These are phyloP conservation scores for Blennius ocellaris DNA, from an alignment of 2,113 vertebrate genomes.

Conservation along the genomic window DNA sequence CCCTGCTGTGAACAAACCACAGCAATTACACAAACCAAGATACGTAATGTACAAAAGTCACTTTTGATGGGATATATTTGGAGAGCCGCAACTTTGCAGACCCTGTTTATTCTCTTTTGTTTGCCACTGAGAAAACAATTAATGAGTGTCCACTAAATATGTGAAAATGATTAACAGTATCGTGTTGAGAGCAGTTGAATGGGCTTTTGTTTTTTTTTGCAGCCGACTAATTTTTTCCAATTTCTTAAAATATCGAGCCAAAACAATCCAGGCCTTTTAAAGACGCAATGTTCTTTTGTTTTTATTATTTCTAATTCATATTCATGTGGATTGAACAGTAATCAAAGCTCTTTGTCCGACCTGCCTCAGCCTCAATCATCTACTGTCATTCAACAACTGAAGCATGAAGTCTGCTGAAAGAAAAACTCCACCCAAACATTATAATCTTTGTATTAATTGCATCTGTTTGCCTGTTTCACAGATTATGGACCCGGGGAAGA, in stretches of 20 bases:
- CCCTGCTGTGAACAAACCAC: constrained; percentile 69
- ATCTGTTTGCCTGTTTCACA: neutral
- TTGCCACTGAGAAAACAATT: constrained; percentile 28
- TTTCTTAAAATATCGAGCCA: neutral
- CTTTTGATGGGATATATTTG: constrained; percentile 47
- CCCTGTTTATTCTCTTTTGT: constrained; percentile 15
- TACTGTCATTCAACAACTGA: constrained; percentile 10
- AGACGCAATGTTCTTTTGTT: neutral
- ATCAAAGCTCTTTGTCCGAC: constrained; percentile 35
- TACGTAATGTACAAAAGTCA: constrained; percentile 52
- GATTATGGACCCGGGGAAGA: neutral
- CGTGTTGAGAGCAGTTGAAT: neutral
- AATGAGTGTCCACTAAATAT: constrained; percentile 12
- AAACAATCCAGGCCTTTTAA: constrained; percentile 1
- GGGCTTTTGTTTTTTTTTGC: neutral
- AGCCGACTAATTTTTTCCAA: neutral
- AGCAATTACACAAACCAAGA: constrained; percentile 66
- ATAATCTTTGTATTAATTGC: constrained; percentile 2
- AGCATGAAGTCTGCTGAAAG: constrained; percentile 7
- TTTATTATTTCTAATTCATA: constrained; percentile 49
- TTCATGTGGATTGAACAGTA: constrained; percentile 40
- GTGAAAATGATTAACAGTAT: neutral
- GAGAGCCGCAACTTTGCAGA: constrained; percentile 20
- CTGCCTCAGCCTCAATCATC: constrained; percentile 25
- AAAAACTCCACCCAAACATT: constrained; percentile 9